Evolutionary conservation across 2,888 invertebrate genomes (phyloP).

Genomic region (Alloscopus bannaensis): DNA sequence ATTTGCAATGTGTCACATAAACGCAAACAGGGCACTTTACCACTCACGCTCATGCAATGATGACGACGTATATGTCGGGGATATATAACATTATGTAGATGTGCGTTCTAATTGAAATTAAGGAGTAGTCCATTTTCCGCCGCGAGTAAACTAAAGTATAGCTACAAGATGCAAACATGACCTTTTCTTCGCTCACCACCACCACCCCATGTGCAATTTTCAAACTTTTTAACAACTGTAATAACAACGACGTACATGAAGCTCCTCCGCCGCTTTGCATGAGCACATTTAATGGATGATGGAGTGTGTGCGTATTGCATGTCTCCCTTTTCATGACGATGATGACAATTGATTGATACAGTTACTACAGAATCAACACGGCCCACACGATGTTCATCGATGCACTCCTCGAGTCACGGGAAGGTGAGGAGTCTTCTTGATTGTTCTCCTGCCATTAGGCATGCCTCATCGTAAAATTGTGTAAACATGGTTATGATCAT

Average conservation of each 20-base stretch:
- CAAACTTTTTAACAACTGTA: no score
- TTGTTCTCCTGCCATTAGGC: not conserved
- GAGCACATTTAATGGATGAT: no score
- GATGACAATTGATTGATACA: conserved; percentile 25
- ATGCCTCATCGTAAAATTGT: conserved; percentile 16
- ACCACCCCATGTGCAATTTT: no score
- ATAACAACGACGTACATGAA: no score
- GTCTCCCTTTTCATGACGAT: no score
- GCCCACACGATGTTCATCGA: not conserved
- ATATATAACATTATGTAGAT: conserved; percentile 1
- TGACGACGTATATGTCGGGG: not conserved
- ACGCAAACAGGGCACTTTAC: conserved; percentile 28
- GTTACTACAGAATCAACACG: conserved; percentile 10
- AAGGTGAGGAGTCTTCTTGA: not conserved
- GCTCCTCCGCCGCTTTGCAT: no score
- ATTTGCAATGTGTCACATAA: conserved; percentile 32
- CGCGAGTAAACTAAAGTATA: not conserved
- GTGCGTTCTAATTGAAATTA: conserved; percentile 32
- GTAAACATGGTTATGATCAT: conserved; percentile 24
- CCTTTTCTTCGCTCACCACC: not conserved
- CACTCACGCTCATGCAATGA: no score
- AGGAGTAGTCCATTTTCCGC: conserved; percentile 18
- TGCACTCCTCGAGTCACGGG: not conserved
- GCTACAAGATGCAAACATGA: not conserved
- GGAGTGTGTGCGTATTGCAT: no score